Conservation (phyloP, 2,113 vertebrate species). For the Bombycilla garrulus region DNA sequence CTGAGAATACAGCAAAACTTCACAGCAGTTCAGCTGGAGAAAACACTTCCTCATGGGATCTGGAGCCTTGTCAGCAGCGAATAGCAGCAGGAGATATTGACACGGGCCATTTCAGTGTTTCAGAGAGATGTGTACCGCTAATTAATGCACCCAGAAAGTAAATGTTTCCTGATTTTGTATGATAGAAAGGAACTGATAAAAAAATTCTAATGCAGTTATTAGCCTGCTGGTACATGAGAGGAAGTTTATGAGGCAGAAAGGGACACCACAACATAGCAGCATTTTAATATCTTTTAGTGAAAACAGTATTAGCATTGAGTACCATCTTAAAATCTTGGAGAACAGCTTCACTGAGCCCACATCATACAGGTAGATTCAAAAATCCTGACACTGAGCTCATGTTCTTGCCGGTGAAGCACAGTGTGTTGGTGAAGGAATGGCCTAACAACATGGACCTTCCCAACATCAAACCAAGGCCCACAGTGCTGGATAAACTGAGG, state of each 20-base stretch:
- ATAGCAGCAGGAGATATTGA: background rate
- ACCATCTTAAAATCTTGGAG: background rate
- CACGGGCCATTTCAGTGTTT: background rate
- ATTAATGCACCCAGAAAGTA: background rate
- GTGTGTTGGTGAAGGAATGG: accelerated
- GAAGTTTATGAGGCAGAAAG: background rate
- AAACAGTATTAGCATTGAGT: background rate
- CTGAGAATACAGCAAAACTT: background rate
- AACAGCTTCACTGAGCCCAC: background rate
- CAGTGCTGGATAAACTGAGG: background rate
- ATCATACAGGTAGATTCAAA: background rate
- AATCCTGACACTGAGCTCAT: too few relatives aligned
- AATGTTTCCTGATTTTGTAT: background rate
- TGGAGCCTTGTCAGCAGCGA: background rate
- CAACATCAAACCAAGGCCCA: background rate
- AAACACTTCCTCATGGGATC: background rate
- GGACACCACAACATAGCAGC: background rate
- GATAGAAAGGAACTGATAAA: background rate
- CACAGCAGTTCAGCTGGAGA: background rate
- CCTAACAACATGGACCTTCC: background rate
- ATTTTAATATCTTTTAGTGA: background rate
- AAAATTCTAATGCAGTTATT: background rate
- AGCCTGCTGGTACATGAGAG: background rate
- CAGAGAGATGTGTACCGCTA: background rate
- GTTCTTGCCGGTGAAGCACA: background rate